Evolutionary conservation across 2,113 vertebrate genomes (phyloP).

Genomic region (Vidua macroura): DNA sequence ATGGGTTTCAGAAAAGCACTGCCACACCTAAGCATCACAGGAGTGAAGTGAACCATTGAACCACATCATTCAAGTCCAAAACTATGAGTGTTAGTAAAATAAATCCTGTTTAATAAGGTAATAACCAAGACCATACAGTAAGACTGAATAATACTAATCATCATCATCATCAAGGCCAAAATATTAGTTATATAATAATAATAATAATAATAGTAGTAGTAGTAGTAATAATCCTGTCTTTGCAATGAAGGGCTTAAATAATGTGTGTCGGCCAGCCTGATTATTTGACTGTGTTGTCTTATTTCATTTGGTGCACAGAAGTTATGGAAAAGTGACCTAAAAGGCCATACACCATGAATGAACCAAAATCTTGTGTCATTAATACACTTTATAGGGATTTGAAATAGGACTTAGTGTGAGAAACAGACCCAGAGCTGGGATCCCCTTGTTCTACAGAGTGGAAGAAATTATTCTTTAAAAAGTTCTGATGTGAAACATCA

Average conservation of each 20-base stretch:
- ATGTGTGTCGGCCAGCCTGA: fast-evolving
- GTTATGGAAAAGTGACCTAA: not conserved
- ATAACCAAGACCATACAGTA: not conserved
- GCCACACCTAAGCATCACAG: not conserved
- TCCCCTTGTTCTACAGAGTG: not conserved
- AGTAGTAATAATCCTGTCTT: not conserved
- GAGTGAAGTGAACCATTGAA: not conserved
- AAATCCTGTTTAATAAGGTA: not conserved
- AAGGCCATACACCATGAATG: not conserved
- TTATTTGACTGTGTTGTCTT: not conserved
- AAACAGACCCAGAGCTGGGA: not conserved
- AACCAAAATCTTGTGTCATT: not conserved
- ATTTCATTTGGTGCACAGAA: not conserved
- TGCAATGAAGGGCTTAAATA: not conserved
- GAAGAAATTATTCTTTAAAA: not conserved
- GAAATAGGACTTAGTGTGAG: not conserved
- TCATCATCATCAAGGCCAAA: not conserved
- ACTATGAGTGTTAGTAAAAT: not conserved
- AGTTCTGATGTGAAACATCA: not conserved
- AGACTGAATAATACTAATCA: not conserved
- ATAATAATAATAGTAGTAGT: not conserved
- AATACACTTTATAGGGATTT: not conserved
- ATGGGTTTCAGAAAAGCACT: not conserved
- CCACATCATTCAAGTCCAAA: not conserved
- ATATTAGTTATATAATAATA: not conserved